Conservation (phyloP, 2,888 invertebrate genomes). For the Troides helena region DNA sequence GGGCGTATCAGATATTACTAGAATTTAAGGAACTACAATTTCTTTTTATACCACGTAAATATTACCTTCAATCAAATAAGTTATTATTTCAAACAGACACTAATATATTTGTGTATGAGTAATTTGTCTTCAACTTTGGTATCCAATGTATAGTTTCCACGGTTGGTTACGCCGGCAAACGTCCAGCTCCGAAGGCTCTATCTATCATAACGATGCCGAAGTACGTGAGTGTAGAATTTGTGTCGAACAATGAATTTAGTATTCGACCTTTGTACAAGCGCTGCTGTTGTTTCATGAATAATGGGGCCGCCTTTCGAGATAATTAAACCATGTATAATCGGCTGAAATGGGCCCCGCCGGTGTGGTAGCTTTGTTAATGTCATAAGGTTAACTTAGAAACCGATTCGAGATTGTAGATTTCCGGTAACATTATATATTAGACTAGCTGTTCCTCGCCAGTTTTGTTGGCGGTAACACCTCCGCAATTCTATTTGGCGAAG, state of each 20-base stretch:
- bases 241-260: conserved; percentile 29
- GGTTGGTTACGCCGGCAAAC: not conserved
- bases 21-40: no score
- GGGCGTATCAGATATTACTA: no score
- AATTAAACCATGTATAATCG: conserved; percentile 37
- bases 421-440: conserved; percentile 3
- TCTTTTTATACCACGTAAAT: no score
- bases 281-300: conserved; percentile 31
- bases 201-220: conserved; percentile 10
- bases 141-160: not conserved
- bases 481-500: no score
- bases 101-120: not conserved
- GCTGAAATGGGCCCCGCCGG: conserved; percentile 35
- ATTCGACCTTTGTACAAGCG: conserved; percentile 24
- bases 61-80: no score
- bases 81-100: no score
- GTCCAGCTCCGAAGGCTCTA: conserved; percentile 19
- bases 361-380: conserved; percentile 36
- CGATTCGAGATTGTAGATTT: conserved; percentile 23
- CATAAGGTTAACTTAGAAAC: conserved; percentile 35
- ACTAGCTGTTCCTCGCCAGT: not conserved
- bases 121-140: not conserved
- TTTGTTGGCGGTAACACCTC: no score
- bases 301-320: conserved; percentile 32
- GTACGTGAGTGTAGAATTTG: conserved; percentile 26